phyloP scores from a whole-genome alignment of 2,113 vertebrate species.

The Pachycephala philippinensis region DNA sequence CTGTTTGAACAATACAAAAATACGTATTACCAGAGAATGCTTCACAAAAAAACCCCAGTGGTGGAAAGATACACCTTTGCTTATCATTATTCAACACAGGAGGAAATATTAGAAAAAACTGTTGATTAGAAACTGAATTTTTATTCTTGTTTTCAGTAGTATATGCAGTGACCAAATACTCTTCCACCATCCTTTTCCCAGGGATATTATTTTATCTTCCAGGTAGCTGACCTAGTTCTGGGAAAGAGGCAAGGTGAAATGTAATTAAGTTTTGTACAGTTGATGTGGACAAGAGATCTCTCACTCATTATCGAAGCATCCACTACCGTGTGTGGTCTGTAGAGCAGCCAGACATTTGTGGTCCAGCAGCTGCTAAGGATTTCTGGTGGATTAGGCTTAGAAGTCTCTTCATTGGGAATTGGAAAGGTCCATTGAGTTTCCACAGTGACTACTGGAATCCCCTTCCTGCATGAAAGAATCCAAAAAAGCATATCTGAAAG shows the following conservation, averaged over 20 bases:
- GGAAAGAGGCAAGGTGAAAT: conserved; percentile 7
- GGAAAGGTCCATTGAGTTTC: neutral
- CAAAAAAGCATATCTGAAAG: neutral
- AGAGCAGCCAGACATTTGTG: conserved; percentile 52
- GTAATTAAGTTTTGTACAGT: neutral
- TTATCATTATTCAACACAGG: neutral
- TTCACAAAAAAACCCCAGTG: neutral
- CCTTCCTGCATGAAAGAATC: neutral
- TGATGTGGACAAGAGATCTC: conserved; percentile 15
- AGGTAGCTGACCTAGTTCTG: neutral
- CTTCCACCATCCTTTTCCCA: neutral
- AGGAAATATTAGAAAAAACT: neutral
- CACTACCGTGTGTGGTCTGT: conserved; percentile 33
- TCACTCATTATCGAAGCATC: conserved; percentile 17
- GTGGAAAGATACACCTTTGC: conserved; percentile 30
- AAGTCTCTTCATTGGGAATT: neutral
- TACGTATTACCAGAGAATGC: conserved; percentile 16
- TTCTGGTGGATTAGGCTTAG: conserved; percentile 23
- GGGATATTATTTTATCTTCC: neutral
- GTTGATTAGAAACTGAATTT: neutral
- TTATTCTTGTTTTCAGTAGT: neutral
- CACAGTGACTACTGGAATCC: neutral
- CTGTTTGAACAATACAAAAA: conserved; percentile 62
- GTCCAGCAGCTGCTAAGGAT: conserved; percentile 44
- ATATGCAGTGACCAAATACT: neutral